Conservation (phyloP, 2,113 vertebrate species). For the Eonycteris spelaea region DNA sequence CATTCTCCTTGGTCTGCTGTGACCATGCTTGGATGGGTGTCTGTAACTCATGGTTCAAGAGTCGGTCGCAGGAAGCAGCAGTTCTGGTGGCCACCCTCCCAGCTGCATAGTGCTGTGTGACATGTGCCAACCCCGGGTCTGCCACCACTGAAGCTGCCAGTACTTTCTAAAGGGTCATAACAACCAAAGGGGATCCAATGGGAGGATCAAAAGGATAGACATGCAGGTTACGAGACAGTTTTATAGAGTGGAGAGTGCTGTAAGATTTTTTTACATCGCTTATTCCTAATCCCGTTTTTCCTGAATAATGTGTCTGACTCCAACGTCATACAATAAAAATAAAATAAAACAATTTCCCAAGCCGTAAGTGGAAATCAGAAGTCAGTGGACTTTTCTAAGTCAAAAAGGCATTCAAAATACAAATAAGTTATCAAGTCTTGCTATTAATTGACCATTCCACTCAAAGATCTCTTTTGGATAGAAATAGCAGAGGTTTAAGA, state of each 20-base stretch:
- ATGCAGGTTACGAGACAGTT: background rate
- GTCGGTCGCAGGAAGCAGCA: background rate
- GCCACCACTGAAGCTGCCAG: background rate
- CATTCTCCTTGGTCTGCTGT: background rate
- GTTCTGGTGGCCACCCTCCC: background rate
- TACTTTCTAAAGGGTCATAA: background rate
- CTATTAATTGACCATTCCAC: slow-evolving; percentile 14
- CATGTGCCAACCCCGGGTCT: background rate
- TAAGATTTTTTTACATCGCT: slow-evolving; percentile 30
- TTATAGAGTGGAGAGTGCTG: background rate
- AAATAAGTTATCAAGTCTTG: slow-evolving; percentile 27
- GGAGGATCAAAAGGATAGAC: background rate
- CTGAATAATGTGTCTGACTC: background rate
- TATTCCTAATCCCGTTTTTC: slow-evolving; percentile 15
- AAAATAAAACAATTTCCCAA: slow-evolving; percentile 48
- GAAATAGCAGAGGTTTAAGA: slow-evolving; percentile 18
- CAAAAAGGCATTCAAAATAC: slow-evolving; percentile 27
- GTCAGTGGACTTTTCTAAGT: background rate
- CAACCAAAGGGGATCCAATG: background rate
- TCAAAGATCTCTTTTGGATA: background rate
- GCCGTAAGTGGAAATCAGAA: slow-evolving; percentile 28
- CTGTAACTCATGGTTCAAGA: background rate
- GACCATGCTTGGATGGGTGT: background rate
- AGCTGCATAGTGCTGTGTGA: background rate
- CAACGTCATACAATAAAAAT: slow-evolving; percentile 44